These are phyloP conservation scores for Lamproptera curius DNA, from an alignment of 2,888 invertebrate species.

Conservation along the genomic window DNA sequence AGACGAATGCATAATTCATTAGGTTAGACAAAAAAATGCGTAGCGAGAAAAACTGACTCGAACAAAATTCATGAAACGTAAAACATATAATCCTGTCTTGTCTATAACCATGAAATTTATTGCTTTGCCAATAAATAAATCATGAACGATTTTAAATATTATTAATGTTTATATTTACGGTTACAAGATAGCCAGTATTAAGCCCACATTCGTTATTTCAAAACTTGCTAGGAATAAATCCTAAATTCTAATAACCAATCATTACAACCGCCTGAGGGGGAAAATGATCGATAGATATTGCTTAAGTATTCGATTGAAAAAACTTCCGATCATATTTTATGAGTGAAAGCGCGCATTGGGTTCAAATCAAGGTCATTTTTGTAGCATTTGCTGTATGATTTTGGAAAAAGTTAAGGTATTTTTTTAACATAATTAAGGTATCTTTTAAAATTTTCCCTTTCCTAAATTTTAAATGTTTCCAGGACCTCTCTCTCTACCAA, in stretches of 20 bases:
- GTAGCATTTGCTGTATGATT: no score
- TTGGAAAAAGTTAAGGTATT: no score
- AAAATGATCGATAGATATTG: constrained; percentile 8
- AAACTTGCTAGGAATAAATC: constrained; percentile 7
- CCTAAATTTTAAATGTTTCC: no score
- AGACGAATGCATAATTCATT: no score
- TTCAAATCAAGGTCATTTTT: background rate
- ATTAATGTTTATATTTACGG: constrained; percentile 7
- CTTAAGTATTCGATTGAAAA: background rate
- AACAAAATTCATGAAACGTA: background rate
- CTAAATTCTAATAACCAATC: constrained; percentile 17
- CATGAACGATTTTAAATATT: constrained; percentile 13
- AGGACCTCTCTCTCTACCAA: no score
- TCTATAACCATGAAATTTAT: background rate
- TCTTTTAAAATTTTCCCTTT: no score
- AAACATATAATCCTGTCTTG: background rate
- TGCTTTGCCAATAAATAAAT: background rate
- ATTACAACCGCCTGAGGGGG: constrained; percentile 12
- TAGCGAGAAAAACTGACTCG: no score
- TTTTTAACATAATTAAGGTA: no score
- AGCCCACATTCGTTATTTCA: constrained; percentile 4
- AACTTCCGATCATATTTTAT: background rate
- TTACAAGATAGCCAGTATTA: constrained; percentile 2
- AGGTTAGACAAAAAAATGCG: no score
- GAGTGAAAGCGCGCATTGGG: background rate